phyloP scores from a whole-genome alignment of 2,888 invertebrate species.

The Scaptomyza caliginosa region DNA sequence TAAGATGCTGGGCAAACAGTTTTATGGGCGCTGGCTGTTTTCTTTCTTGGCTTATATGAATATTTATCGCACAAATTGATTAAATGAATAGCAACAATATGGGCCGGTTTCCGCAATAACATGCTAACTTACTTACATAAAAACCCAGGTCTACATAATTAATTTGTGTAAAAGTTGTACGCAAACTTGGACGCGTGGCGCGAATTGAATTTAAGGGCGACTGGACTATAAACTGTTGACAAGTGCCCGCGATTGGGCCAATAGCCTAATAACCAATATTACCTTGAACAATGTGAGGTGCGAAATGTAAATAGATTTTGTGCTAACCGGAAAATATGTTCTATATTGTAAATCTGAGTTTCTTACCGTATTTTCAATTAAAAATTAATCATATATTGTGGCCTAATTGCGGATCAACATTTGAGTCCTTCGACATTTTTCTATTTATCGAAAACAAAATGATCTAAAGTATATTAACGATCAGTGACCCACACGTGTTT shows the following conservation, averaged over 20 bases:
- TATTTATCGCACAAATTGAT: constrained; percentile 62
- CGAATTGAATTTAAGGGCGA: constrained; percentile 31
- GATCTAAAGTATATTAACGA: constrained; percentile 8
- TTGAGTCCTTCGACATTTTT: constrained; percentile 3
- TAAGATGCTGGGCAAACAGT: constrained; percentile 61
- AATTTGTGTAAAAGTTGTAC: constrained; percentile 49
- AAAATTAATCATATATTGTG: background rate
- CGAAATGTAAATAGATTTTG: constrained; percentile 4
- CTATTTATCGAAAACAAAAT: constrained; percentile 5
- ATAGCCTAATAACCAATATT: constrained; percentile 40
- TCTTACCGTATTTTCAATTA: background rate
- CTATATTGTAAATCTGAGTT: background rate
- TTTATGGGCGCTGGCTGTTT: constrained; percentile 34
- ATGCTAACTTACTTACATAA: constrained; percentile 49
- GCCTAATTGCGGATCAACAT: background rate
- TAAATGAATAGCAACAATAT: constrained; percentile 41
- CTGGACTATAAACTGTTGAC: constrained; percentile 8
- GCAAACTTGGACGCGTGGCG: constrained; percentile 64
- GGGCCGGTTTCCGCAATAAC: constrained; percentile 43
- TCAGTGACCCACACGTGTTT: constrained; percentile 20
- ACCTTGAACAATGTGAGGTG: constrained; percentile 47
- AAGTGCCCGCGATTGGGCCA: constrained; percentile 24
- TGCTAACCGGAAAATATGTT: too few relatives aligned
- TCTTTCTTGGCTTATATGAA: constrained; percentile 55
- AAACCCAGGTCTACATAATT: constrained; percentile 37